phyloP scores from a whole-genome alignment of 1,140 invertebrate species.

The Papilio helenus region DNA sequence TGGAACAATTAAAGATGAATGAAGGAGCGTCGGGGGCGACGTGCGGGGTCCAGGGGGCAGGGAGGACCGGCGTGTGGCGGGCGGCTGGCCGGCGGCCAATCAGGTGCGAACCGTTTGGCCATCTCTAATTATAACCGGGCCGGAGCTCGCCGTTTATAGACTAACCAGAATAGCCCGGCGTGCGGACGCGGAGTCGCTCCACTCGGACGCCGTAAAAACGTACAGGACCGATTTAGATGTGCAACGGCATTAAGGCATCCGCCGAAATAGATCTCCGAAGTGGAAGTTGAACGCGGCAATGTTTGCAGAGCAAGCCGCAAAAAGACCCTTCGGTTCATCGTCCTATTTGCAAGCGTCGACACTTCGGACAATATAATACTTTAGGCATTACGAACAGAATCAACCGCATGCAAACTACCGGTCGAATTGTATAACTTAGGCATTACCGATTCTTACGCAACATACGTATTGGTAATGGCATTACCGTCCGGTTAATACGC shows the following conservation, averaged over 20 bases:
- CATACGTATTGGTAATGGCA: neutral
- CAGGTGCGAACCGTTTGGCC: slow-evolving; percentile 71
- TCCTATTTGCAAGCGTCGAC: neutral
- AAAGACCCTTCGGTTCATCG: neutral
- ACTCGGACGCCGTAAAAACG: slow-evolving; percentile 41
- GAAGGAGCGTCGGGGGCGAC: neutral
- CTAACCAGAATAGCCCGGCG: slow-evolving; percentile 68
- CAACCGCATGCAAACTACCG: no score
- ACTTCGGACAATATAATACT: neutral
- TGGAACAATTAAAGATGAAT: slow-evolving; percentile 30
- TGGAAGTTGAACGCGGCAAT: slow-evolving; percentile 4
- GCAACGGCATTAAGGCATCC: slow-evolving; percentile 30
- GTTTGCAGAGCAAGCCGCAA: neutral
- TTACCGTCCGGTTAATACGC: neutral
- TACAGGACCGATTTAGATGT: slow-evolving; percentile 43
- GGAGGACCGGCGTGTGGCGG: neutral
- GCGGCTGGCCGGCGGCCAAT: slow-evolving; percentile 66
- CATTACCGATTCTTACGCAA: neutral
- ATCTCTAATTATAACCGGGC: slow-evolving; percentile 68
- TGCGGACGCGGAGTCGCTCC: slow-evolving; percentile 48
- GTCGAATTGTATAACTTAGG: neutral
- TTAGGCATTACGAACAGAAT: no score
- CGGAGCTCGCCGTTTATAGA: slow-evolving; percentile 68
- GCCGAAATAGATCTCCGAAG: slow-evolving; percentile 19
- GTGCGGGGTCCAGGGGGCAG: neutral